These are phyloP conservation scores for Machimus atricapillus DNA, from an alignment of 2,888 invertebrate genomes.

Conservation along the genomic window DNA sequence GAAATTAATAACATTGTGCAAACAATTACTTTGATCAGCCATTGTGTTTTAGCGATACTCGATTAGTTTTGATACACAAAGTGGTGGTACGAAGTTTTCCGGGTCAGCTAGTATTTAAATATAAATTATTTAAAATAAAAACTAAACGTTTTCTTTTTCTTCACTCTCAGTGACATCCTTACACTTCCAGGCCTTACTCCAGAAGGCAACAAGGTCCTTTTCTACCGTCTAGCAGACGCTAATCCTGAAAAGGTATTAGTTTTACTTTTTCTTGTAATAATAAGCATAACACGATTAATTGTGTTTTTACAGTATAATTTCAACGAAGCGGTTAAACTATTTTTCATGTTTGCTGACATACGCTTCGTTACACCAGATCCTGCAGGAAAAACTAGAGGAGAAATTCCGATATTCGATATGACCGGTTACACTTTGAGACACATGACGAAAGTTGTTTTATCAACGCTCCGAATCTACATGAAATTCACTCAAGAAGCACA, in stretches of 20 bases:
- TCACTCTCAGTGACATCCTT: slow-evolving; percentile 70
- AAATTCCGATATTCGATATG: slow-evolving; percentile 76
- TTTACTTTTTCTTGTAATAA: background rate
- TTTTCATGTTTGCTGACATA: slow-evolving; percentile 77
- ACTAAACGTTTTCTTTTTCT: background rate
- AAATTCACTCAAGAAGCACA: slow-evolving; percentile 77
- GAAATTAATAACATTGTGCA: too few relatives aligned
- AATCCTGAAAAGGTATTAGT: slow-evolving; percentile 65
- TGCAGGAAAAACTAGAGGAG: slow-evolving; percentile 69
- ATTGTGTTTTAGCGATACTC: too few relatives aligned
- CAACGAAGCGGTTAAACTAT: slow-evolving; percentile 71
- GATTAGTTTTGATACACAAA: too few relatives aligned
- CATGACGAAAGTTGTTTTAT: slow-evolving; percentile 69
- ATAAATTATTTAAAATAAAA: too few relatives aligned
- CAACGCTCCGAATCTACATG: slow-evolving; percentile 73
- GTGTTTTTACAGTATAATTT: slow-evolving; percentile 66
- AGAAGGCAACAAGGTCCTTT: slow-evolving; percentile 72
- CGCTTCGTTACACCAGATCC: slow-evolving; percentile 68
- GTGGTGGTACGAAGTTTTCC: too few relatives aligned
- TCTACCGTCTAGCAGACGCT: slow-evolving; percentile 70
- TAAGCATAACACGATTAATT: background rate
- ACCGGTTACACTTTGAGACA: slow-evolving; percentile 71
- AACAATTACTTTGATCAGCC: too few relatives aligned
- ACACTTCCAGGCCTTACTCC: slow-evolving; percentile 72
- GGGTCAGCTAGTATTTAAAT: too few relatives aligned